Conservation (phyloP, 2,797 vertebrate genomes). For the Holocentrus rufus region DNA sequence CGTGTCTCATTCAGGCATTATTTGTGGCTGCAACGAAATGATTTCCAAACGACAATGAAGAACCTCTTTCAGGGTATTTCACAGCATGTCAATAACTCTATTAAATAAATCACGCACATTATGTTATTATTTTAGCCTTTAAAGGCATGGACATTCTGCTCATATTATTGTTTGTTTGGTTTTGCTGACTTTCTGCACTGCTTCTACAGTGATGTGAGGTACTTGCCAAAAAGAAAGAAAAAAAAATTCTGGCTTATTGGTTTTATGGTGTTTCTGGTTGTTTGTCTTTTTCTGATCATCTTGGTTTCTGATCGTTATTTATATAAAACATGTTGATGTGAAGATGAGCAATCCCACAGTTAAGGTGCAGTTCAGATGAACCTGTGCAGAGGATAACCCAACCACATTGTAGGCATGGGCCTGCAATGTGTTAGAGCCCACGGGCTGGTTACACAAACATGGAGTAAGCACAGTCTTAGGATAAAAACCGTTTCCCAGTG, state of each 20-base stretch:
- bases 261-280: not conserved
- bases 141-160: not conserved
- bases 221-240: not conserved
- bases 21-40: constrained; percentile 37
- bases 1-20: constrained; percentile 49
- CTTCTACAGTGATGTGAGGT: not conserved
- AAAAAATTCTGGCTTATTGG: too few species aligned
- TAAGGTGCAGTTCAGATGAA: constrained; percentile 9
- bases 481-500: constrained; percentile 13
- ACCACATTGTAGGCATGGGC: constrained; percentile 8
- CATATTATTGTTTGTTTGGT: not conserved
- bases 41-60: constrained; percentile 37
- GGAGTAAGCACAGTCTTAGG: not conserved
- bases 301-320: constrained; percentile 13
- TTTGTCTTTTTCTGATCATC: too few species aligned
- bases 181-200: too few species aligned
- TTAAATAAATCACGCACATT: not conserved
- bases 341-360: constrained; percentile 19
- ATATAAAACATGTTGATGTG: constrained; percentile 10
- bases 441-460: constrained; percentile 27
- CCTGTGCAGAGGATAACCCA: constrained; percentile 25
- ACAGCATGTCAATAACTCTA: constrained; percentile 14
- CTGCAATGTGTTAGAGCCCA: constrained; percentile 28
- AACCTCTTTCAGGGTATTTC: constrained; percentile 1
- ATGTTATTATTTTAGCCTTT: not conserved